These are phyloP conservation scores for Sphenodon punctatus DNA, from an alignment of 2,797 vertebrate species.

Conservation along the genomic window DNA sequence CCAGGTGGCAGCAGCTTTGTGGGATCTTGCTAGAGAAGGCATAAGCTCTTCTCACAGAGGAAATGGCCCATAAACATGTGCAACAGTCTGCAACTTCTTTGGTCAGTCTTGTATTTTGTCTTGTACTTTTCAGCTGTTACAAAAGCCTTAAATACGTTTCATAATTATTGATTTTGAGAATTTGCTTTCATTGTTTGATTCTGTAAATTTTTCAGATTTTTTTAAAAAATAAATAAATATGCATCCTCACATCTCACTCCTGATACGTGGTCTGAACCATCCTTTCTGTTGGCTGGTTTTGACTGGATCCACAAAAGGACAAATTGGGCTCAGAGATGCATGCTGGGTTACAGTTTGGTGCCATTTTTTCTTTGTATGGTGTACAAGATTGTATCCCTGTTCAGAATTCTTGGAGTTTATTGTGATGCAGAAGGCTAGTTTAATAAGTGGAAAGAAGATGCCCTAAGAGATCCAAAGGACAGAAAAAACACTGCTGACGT, in stretches of 20 bases:
- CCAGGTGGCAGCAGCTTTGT: background rate
- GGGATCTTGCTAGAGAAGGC: background rate
- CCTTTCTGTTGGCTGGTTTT: background rate
- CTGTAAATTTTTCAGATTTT: background rate
- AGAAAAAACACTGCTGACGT: background rate
- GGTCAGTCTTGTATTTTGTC: background rate
- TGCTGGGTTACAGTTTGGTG: no score
- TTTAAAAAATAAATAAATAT: no score
- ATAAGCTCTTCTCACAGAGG: background rate
- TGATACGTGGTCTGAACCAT: background rate
- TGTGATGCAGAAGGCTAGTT: background rate
- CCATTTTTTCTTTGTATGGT: no score
- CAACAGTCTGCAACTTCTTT: background rate
- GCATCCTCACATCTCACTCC: background rate
- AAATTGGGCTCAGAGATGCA: no score
- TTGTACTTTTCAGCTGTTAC: background rate
- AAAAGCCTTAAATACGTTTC: background rate
- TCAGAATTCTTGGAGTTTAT: slow-evolving; percentile 2
- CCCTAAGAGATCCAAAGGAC: background rate
- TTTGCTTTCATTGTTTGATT: background rate
- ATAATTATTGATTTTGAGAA: background rate
- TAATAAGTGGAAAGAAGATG: background rate
- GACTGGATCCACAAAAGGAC: background rate
- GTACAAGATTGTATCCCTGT: no score
- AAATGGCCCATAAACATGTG: background rate